Base-by-base conservation (phyloP, 2,797 vertebrate genomes). In the Sciurus vulgaris region DNA sequence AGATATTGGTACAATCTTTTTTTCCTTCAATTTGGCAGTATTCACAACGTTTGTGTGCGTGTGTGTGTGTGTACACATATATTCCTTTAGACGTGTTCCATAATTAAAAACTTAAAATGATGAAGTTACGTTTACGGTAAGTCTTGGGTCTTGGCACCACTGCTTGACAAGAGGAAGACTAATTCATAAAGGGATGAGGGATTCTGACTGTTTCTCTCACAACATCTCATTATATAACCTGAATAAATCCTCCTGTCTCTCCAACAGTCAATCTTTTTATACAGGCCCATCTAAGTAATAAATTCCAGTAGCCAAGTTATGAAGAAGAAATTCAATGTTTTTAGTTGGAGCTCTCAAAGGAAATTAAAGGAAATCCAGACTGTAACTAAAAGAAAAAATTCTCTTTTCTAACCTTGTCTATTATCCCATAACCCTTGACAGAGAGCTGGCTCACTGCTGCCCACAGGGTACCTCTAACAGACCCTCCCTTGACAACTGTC, bases 291-390 rank as follows among this genome's bases (percentile, higher is more conserved):
- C 59, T 69, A 72, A 84, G 79, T 61, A 88, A 88, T 33, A 44
- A 79, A 88, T 93, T 72, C 30, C 18, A 63, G n/a, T 74, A 54
- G 35, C 59, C 73, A 49, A 69, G 9, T 87, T 69, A 69, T 63
- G 88, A 44, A 70, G 65, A 77, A 86, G 11, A 18, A 93, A 79
- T 41, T 79, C 67, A 69, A 30, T 73, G 7, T 33, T 95, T 95
- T 93, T 54, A 79, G 20, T 77, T 74, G 44, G 69, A 28, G 28
- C 4, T 74, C 47, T 89, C 65, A 79, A 85, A 56, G 78, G 79
- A 63, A 56, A 63, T 54, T 28, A 49, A 86, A 70, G 59, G 7
- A 26, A 92, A 76, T 51, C n/a, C 14, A 83, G 35, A 86, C 54
- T 41, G 54, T 81, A 92, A 70, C 9, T 56, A 63, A 38, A 33